Evolutionary conservation across 1,140 invertebrate species (phyloP).

Genomic region (Listronotus bonariensis): DNA sequence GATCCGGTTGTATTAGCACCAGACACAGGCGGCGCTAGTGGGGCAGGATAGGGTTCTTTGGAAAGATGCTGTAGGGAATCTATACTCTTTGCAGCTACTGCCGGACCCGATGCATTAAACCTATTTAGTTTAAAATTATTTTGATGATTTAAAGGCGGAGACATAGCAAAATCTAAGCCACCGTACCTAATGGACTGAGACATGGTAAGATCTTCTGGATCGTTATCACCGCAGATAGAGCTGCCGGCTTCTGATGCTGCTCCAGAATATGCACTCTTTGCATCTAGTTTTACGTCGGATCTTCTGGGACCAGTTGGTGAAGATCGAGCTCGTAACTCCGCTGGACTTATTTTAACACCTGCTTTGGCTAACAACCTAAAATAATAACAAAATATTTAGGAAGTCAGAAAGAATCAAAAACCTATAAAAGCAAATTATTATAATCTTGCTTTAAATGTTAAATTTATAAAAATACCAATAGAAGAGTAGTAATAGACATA

Average conservation of each 20-base stretch:
- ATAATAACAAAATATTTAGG: too few species aligned
- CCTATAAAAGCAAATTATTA: too few species aligned
- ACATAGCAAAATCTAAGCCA: slow-evolving; percentile 58
- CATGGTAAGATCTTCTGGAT: slow-evolving; percentile 79
- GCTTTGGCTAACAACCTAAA: slow-evolving; percentile 80
- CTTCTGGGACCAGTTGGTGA: slow-evolving; percentile 82
- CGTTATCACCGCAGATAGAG: slow-evolving; percentile 74
- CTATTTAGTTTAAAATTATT: slow-evolving; percentile 51
- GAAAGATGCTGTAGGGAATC: slow-evolving; percentile 59
- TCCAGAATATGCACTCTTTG: slow-evolving; percentile 61
- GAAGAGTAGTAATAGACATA: too few species aligned
- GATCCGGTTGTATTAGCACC: slow-evolving; percentile 65
- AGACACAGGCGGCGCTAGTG: slow-evolving; percentile 55
- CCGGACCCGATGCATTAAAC: slow-evolving; percentile 61
- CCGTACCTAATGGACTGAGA: slow-evolving; percentile 57
- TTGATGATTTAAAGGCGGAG: slow-evolving; percentile 55
- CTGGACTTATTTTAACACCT: slow-evolving; percentile 83
- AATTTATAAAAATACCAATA: too few species aligned
- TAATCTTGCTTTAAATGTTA: too few species aligned
- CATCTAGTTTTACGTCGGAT: slow-evolving; percentile 75
- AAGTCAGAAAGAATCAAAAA: too few species aligned
- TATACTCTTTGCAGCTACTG: slow-evolving; percentile 67
- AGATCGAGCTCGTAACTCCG: slow-evolving; percentile 77
- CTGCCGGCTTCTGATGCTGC: slow-evolving; percentile 71
- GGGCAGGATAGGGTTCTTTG: slow-evolving; percentile 61